Evolutionary conservation across 2,113 vertebrate species (phyloP), one percentile per base, ranked within the genome.

Genomic region (Chunga burmeisteri): DNA sequence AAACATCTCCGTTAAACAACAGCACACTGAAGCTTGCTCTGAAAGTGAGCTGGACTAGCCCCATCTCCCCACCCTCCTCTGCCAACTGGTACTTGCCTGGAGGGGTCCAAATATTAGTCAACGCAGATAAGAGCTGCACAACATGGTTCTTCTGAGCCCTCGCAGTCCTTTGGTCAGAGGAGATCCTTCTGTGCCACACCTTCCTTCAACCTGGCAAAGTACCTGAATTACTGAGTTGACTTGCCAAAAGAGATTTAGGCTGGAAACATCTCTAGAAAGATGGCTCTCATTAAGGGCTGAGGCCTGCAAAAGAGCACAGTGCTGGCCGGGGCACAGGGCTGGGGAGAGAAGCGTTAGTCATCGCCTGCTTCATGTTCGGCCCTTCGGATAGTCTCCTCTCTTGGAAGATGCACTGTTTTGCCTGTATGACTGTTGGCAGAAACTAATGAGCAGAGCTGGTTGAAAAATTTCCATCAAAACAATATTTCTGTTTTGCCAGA

Each of bases 391-490:
- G 40, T 71, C 88, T 94, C 23, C 61, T 83, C 86, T 86, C 84
- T 36, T 91, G 89, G 86, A 91, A 65, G 68, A 84, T 56, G 65
- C 59, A 25, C 71, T 62, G 55, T 18, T 91, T 56, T 78, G 82
- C 86, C 92, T 42, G 11, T 26, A n/a, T 27, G 77, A 70, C 63
- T 84, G 49, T 23, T 81, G 93, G 86, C 91, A 90, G 88, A 63
- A 83, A 81, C 34, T 66, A 78, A 86, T 52, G 50, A 95, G 86
- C 80, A 73, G 83, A 86, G 73, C 61, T 91, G 95, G 88, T 75
- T 68, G 73, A 95, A 93, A 75, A 72, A 50, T 82, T 91, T 91
- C 96, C 91, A 96, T 93, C 91, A 75, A 95, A 97, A 94, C 84
- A 94, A 30, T 38, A 81, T 63, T 97, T 92, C 87, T 95, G 61